Base-by-base conservation (phyloP, 2,797 vertebrate species). In the Hozukius guyotensis region DNA sequence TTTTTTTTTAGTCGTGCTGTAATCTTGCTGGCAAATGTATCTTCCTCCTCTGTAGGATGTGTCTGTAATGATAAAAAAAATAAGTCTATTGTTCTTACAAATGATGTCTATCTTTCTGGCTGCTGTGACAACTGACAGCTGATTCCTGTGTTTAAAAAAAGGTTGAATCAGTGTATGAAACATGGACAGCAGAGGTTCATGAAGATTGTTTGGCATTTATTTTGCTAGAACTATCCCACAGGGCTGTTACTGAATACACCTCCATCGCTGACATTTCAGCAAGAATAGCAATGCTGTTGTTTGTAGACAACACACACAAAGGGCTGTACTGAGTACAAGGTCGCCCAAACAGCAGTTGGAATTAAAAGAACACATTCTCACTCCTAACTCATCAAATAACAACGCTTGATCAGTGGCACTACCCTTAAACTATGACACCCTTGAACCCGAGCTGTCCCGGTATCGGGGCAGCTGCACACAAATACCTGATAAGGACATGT, bases 201-300 rank as follows among this genome's bases (percentile, higher is more conserved):
- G 4, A 81, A 76, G 59, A 55, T 11, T 61, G 38, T 56, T 59
- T 68, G 61, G 13, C 53, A 53, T 36, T 65, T 25, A 18, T 24
- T 18, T 71, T 78, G 14, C 36, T 27, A 22, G 9, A 63, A 56
- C 2, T 49, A 42, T 32, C 52, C 53, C 14, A 29, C n/a, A 13
- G 7, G 76, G 56, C n/a, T 25, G 52, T 49, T 49, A 57, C 6
- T 52, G 12, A 63, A 55, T 18, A 49, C 2, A 8, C 42, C 79
- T 32, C 74, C 57, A 52, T 67, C 32, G 63, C 49, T 81, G 78
- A 77, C 65, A 83, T 76, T 67, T 78, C 13, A 57, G 18, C 32
- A 66, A 68, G 56, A 72, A 63, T 24, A 55, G 8, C 36, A 34
- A 29, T 4, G 6, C 38, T 64, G 61, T 29, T 72, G 29, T 82